Conservation (phyloP, 2,113 vertebrate genomes). For the Gobiocypris rarus region DNA sequence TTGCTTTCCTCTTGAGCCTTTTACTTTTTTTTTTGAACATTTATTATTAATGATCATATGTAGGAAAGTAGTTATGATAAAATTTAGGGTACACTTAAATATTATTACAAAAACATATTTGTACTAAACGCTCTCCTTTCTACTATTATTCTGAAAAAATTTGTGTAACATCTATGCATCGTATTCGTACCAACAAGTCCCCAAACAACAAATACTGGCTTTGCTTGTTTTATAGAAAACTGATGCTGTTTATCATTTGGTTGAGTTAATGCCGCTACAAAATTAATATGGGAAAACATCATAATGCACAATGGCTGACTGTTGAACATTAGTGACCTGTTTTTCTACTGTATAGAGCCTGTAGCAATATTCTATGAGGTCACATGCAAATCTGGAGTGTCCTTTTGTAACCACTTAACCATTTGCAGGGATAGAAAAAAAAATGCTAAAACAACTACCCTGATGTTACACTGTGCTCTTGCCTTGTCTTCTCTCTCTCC, state of each 20-base stretch:
- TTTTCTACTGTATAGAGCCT: constrained; percentile 21
- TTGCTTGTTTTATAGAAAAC: constrained; percentile 11
- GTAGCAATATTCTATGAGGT: constrained; percentile 12
- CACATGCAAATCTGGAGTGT: not conserved
- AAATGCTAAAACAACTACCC: not conserved
- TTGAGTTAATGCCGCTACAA: not conserved
- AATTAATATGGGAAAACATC: not conserved
- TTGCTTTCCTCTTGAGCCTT: not conserved
- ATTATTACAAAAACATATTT: not conserved
- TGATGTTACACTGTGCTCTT: constrained; percentile 20
- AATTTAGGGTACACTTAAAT: not conserved
- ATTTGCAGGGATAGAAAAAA: not conserved
- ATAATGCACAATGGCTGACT: constrained; percentile 7
- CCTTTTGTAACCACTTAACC: constrained; percentile 35
- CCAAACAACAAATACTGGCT: not conserved
- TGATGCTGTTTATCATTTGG: constrained; percentile 1
- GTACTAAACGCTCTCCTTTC: not conserved
- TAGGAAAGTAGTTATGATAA: not conserved
- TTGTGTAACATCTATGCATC: constrained; percentile 49
- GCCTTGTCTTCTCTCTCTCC: not conserved
- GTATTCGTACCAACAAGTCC: constrained; percentile 26
- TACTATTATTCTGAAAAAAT: constrained; percentile 23
- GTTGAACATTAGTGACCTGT: constrained; percentile 5
- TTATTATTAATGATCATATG: not conserved
- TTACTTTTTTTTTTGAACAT: not conserved